Base-by-base conservation (phyloP, 2,113 vertebrate genomes). In the Triplophysa tibetana region DNA sequence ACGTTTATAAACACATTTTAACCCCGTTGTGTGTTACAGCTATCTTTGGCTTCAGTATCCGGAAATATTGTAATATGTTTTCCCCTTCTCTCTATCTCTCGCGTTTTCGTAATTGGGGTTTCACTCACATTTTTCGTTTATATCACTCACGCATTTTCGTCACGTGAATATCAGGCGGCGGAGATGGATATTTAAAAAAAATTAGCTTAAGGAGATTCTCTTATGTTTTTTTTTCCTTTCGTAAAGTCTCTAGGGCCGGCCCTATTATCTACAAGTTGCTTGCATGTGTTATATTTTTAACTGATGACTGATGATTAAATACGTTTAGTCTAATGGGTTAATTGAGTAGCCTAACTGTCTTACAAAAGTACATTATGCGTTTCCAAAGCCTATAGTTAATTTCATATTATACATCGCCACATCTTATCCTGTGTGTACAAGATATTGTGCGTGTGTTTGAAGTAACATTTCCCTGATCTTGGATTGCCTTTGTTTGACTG, bases 271-370 rank as follows among this genome's bases (percentile, higher is more conserved):
- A 12, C 45, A 64, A 26, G 77, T 48, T 72, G 60, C 66, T 66
- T 29, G 26, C 76, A 82, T 70, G 50, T 76, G 68, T 70, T 70
- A 38, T 38, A 38, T 38, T 38, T 38, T 4, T 38, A 38, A 38
- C 5, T 38, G 6, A 38, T 38, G 7, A 7, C 7, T 38, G 6
- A 7, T 0, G 56, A 23, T 58, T 1, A 58, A 73, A 60, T n/a
- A 52, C 6, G 8, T 48, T 1, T 41, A 43, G 11, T 38, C 33
- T 38, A 38, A 38, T 8, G 33, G 33, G 5, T 38, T 38, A 38
- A 33, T 38, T 38, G 5, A 7, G 6, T 1, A 38, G 6, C 33
- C 33, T 8, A 54, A 1, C 14, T 17, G 2, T 54, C 3, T 54
- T 17, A 54, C 2, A 3, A 16, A 16, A 54, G 50, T 54, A 14